These are phyloP conservation scores for Boloria selene DNA, from an alignment of 2,888 invertebrate genomes.

Conservation along the genomic window DNA sequence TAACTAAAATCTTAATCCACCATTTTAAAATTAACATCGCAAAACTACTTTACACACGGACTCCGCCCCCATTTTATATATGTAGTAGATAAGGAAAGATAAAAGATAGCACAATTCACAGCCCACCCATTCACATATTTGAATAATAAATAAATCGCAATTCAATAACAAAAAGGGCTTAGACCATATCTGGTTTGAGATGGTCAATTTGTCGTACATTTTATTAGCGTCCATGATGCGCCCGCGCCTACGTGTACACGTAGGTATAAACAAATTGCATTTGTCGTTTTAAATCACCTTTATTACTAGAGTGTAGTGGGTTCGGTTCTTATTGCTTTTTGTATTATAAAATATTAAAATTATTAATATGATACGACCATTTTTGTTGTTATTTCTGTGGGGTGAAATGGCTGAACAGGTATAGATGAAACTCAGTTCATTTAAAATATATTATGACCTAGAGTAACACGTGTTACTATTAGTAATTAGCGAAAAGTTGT, in stretches of 20 bases:
- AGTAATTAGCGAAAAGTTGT: no score
- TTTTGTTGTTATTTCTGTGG: no score
- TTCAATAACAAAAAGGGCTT: conserved; percentile 38
- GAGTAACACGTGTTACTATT: no score
- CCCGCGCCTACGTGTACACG: conserved; percentile 31
- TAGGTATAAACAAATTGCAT: conserved; percentile 36
- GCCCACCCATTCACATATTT: conserved; percentile 38
- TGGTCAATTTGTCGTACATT: conserved; percentile 48
- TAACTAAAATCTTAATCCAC: no score
- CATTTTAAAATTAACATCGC: no score
- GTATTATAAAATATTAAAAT: background rate
- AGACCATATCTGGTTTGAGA: conserved; percentile 40
- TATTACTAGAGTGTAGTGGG: conserved; percentile 6
- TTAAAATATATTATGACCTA: no score
- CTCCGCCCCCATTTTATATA: background rate
- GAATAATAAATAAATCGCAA: conserved; percentile 43
- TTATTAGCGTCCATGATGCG: conserved; percentile 45
- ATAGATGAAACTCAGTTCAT: no score
- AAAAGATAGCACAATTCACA: conserved; percentile 28
- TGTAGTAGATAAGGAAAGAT: conserved; percentile 1
- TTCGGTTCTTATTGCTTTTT: background rate
- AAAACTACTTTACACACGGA: no score
- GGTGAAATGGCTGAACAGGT: no score
- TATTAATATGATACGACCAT: no score
- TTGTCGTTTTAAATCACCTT: conserved; percentile 35